Evolutionary conservation across 2,888 invertebrate species (phyloP).

Genomic region (Xylota sylvarum): DNA sequence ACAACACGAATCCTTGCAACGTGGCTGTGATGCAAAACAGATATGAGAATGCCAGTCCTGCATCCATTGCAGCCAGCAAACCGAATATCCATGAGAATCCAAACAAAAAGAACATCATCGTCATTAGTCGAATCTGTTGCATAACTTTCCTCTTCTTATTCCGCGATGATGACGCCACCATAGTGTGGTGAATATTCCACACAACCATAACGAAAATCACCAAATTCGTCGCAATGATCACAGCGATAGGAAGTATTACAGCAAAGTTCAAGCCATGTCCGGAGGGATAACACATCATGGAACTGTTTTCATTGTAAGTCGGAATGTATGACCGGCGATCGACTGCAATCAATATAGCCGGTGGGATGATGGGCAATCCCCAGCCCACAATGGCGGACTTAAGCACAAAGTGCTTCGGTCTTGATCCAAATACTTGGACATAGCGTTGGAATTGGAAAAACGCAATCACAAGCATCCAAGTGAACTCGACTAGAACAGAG

Average conservation of each 20-base stretch:
- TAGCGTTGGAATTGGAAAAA: conserved; percentile 89
- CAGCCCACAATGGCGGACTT: conserved; percentile 88
- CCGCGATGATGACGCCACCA: conserved; percentile 83
- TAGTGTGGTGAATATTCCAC: conserved; percentile 83
- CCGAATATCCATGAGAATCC: conserved; percentile 88
- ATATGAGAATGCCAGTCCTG: conserved; percentile 86
- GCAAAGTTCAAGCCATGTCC: conserved; percentile 85
- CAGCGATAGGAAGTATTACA: conserved; percentile 86
- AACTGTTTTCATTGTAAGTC: conserved; percentile 78
- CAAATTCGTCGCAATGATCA: conserved; percentile 86
- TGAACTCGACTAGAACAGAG: conserved; percentile 88
- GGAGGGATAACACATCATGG: conserved; percentile 86
- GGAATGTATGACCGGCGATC: conserved; percentile 86
- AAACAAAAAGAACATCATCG: conserved; percentile 87
- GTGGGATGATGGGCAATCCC: conserved; percentile 87
- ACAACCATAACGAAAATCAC: conserved; percentile 86
- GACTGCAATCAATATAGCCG: conserved; percentile 85
- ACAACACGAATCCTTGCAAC: conserved; percentile 87
- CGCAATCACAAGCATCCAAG: conserved; percentile 91
- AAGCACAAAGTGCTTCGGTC: conserved; percentile 87
- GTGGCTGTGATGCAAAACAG: conserved; percentile 88
- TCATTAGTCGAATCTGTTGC: conserved; percentile 86
- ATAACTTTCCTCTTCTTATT: conserved; percentile 80
- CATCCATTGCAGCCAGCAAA: conserved; percentile 86
- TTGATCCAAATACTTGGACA: conserved; percentile 88